phyloP scores from a whole-genome alignment of 2,797 vertebrate species.

The Sebastolobus alascanus region DNA sequence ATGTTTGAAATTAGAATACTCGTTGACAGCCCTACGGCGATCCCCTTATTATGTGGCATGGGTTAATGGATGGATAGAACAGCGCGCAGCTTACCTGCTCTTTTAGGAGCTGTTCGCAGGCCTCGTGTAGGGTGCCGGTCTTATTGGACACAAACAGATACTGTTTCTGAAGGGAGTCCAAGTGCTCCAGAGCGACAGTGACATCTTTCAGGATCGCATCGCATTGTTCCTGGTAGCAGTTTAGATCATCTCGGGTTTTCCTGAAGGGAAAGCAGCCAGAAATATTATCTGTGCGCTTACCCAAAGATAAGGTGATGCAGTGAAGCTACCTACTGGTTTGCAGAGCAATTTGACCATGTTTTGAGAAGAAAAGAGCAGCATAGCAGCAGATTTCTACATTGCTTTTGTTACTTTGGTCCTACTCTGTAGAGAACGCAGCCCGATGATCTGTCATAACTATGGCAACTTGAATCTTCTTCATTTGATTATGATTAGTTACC shows the following conservation, averaged over 20 bases:
- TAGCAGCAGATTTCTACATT: neutral
- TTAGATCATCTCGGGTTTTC: constrained; percentile 92
- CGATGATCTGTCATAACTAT: neutral
- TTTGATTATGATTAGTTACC: neutral
- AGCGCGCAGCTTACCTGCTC: constrained; percentile 90
- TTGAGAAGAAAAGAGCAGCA: neutral
- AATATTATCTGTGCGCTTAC: neutral
- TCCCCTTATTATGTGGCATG: neutral
- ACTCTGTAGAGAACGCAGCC: neutral
- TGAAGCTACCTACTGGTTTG: neutral
- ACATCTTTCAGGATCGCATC: constrained; percentile 94
- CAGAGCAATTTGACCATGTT: neutral
- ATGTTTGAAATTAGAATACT: too few relatives aligned
- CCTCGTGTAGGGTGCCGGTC: constrained; percentile 95
- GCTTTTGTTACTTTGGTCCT: neutral
- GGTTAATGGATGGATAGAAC: neutral
- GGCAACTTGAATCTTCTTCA: neutral
- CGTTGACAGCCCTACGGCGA: too few relatives aligned
- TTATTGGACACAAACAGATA: constrained; percentile 98
- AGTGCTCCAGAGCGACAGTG: constrained; percentile 91
- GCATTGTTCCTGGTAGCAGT: constrained; percentile 96
- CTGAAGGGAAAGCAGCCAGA: constrained; percentile 81
- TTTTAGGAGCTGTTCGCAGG: constrained; percentile 96
- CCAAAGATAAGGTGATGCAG: neutral
- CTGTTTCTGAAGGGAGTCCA: constrained; percentile 96